These are phyloP conservation scores for Centruroides vittatus DNA, from an alignment of 1,140 invertebrate genomes.

Conservation along the genomic window DNA sequence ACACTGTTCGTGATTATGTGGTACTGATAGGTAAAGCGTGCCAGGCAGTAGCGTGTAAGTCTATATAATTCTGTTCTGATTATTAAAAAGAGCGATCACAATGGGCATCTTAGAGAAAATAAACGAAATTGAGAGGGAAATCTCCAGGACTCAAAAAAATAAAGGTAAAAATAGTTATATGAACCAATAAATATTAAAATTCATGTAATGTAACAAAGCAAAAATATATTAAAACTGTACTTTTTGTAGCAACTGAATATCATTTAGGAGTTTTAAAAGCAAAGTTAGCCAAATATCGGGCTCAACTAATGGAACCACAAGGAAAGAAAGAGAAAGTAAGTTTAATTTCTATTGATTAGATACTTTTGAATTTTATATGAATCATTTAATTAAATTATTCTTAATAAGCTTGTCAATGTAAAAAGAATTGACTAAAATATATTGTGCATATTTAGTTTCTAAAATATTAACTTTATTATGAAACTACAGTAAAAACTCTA, in stretches of 20 bases:
- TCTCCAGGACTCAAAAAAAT: constrained; percentile 96
- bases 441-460: too few relatives aligned
- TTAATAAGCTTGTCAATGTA: too few relatives aligned
- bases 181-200: too few relatives aligned
- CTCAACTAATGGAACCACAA: constrained; percentile 83
- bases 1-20: too few relatives aligned
- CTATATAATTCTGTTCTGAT: too few relatives aligned
- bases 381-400: too few relatives aligned
- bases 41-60: too few relatives aligned
- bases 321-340: constrained; percentile 68
- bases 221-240: constrained; percentile 17
- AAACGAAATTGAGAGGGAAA: constrained; percentile 95
- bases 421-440: too few relatives aligned
- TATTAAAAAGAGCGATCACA: constrained; percentile 10
- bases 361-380: too few relatives aligned
- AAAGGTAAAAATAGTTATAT: constrained; percentile 55
- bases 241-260: constrained; percentile 84
- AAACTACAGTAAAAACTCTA: too few relatives aligned
- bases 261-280: constrained; percentile 97
- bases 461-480: too few relatives aligned
- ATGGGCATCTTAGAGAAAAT: constrained; percentile 99
- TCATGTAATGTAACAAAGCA: background rate
- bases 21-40: too few relatives aligned
- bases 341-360: background rate
- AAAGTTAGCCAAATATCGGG: constrained; percentile 94